Percentiles rank a stretch among this genome's conserved stretches.
These are phyloP conservation scores for Diplolepis rosae DNA, from an alignment of 2,888 invertebrate species.

Conservation along the genomic window DNA sequence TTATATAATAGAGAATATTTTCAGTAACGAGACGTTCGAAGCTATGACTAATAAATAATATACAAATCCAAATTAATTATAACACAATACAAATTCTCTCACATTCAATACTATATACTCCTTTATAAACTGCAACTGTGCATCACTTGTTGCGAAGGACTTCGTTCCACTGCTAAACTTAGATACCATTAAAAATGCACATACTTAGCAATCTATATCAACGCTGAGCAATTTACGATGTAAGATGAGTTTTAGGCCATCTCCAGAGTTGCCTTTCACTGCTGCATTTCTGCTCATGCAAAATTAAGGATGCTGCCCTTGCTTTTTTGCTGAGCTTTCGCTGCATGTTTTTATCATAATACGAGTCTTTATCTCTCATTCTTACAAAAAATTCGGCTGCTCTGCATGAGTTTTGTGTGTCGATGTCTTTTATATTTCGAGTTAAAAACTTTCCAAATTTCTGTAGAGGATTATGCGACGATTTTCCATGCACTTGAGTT, in stretches of 20 bases:
- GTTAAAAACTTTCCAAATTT: background rate
- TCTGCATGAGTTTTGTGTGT: slow-evolving; percentile 1
- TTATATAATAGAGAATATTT: background rate
- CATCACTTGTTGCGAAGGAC: slow-evolving; percentile 53
- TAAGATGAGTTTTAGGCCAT: slow-evolving; percentile 72
- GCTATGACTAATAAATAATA: background rate
- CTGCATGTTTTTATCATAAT: background rate
- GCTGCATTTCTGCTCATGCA: slow-evolving; percentile 47
- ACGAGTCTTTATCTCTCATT: background rate
- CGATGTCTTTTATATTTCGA: background rate
- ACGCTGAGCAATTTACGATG: slow-evolving; percentile 66
- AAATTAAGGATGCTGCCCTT: slow-evolving; percentile 4
- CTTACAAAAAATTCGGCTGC: background rate
- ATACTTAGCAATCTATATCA: slow-evolving; percentile 57
- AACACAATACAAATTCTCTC: slow-evolving; percentile 6
- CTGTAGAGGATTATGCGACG: background rate
- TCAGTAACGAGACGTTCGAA: background rate
- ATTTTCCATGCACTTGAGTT: slow-evolving; percentile 14
- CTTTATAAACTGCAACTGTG: slow-evolving; percentile 47
- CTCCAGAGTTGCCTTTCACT: slow-evolving; percentile 73
- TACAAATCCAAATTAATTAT: background rate
- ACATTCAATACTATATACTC: slow-evolving; percentile 6
- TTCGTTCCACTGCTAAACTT: slow-evolving; percentile 50
- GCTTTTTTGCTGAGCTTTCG: slow-evolving; percentile 4
- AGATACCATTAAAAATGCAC: slow-evolving; percentile 57